Evolutionary conservation across 2,797 vertebrate species (phyloP).

Genomic region (Aldrovandia affinis): DNA sequence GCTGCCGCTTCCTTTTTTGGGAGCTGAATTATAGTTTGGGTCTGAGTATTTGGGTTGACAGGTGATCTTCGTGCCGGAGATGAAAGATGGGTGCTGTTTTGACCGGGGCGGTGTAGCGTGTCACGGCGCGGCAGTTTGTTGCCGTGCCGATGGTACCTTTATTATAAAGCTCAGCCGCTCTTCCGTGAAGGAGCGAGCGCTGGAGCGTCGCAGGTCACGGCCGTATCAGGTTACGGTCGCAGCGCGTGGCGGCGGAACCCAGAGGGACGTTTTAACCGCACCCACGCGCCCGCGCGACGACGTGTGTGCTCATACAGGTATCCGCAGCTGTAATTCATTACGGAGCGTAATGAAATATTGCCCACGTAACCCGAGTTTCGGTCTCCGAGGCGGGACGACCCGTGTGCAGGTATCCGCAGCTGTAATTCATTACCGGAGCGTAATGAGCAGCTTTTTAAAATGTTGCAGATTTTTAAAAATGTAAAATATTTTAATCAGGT

Average conservation of each 20-base stretch:
- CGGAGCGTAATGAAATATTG: constrained; percentile 18
- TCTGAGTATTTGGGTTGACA: constrained; percentile 5
- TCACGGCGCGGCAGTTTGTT: constrained; percentile 27
- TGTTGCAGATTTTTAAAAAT: too few relatives aligned
- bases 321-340: constrained; percentile 18
- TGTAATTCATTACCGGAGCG: too few relatives aligned
- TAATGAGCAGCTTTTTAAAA: not conserved
- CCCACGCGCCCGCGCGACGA: not conserved
- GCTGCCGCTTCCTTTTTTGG: not conserved
- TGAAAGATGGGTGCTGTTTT: constrained; percentile 34
- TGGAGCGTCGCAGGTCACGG: not conserved
- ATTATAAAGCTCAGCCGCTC: not conserved
- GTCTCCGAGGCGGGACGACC: not conserved
- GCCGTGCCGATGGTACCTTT: not conserved
- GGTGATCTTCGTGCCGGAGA: constrained; percentile 12
- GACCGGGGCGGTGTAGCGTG: constrained; percentile 33
- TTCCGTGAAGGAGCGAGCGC: not conserved
- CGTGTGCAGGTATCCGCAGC: too few relatives aligned
- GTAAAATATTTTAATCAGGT: constrained; percentile 7
- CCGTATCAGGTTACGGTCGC: not conserved
- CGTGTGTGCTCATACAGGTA: not conserved
- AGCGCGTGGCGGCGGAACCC: too few relatives aligned
- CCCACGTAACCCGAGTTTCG: constrained; percentile 18
- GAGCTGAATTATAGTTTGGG: not conserved
- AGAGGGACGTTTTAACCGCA: too few relatives aligned